phyloP scores from a whole-genome alignment of 30 jellyfish, hydroid and myxozoan genomes.

The Sanderia malayensis region DNA sequence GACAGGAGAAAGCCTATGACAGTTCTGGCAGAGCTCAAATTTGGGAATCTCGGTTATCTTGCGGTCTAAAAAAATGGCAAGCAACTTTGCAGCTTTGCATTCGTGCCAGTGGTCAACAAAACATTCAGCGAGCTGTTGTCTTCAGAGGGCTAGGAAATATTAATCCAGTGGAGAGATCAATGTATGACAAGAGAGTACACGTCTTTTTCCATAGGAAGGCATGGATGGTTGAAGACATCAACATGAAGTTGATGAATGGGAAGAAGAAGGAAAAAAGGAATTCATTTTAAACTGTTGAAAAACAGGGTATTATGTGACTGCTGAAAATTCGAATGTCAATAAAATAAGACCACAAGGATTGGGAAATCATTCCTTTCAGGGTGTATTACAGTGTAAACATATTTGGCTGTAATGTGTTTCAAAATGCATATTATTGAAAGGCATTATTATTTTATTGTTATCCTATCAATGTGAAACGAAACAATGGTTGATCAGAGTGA shows the following conservation, averaged over 20 bases:
- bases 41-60: background rate
- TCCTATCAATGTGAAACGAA: too few relatives aligned
- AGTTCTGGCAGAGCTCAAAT: background rate
- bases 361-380: background rate
- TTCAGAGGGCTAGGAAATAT: background rate
- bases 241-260: background rate
- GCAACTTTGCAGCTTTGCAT: background rate
- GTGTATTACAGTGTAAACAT: too few relatives aligned
- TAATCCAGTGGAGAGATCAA: background rate
- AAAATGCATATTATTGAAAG: too few relatives aligned
- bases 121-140: background rate
- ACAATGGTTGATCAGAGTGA: too few relatives aligned
- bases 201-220: background rate
- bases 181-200: background rate
- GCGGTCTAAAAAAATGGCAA: background rate
- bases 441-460: too few relatives aligned
- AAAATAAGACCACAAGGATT: background rate
- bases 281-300: background rate
- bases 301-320: background rate
- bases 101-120: background rate
- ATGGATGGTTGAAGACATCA: background rate
- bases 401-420: too few relatives aligned
- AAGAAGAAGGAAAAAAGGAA: background rate
- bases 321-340: background rate
- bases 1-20: too few relatives aligned